These are phyloP conservation scores for Parambassis ranga DNA, from an alignment of 2,797 vertebrate species.

Conservation along the genomic window DNA sequence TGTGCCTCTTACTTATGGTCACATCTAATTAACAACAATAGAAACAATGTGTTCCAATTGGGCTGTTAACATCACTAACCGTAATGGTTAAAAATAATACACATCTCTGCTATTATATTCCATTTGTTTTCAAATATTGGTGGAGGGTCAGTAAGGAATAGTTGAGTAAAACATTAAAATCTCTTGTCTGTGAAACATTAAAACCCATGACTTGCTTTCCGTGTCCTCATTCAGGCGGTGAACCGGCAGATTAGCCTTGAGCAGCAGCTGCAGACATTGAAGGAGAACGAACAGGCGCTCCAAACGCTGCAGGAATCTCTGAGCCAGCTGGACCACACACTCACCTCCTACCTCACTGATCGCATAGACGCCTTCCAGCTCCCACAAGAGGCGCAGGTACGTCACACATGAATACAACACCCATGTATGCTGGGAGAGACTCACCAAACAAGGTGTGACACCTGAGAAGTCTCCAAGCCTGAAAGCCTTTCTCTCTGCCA, in stretches of 20 bases:
- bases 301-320: constrained; percentile 90
- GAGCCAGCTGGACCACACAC: constrained; percentile 88
- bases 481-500: background rate
- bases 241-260: constrained; percentile 89
- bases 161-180: background rate
- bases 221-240: constrained; percentile 80
- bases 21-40: background rate
- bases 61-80: background rate
- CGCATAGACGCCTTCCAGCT: constrained; percentile 94
- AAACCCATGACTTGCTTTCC: background rate
- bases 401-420: background rate
- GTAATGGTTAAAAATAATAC: background rate
- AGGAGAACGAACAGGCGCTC: constrained; percentile 87
- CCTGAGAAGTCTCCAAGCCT: background rate
- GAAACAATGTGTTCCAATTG: background rate
- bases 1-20: background rate
- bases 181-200: background rate
- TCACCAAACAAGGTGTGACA: background rate
- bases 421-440: background rate
- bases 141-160: background rate
- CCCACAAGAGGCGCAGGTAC: constrained; percentile 94
- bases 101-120: background rate
- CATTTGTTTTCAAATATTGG: background rate
- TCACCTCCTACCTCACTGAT: constrained; percentile 94
- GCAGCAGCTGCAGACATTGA: constrained; percentile 86